Evolutionary conservation across 2,113 vertebrate genomes (phyloP), one percentile per base, ranked within the genome.

Genomic region (Galeopterus variegatus): DNA sequence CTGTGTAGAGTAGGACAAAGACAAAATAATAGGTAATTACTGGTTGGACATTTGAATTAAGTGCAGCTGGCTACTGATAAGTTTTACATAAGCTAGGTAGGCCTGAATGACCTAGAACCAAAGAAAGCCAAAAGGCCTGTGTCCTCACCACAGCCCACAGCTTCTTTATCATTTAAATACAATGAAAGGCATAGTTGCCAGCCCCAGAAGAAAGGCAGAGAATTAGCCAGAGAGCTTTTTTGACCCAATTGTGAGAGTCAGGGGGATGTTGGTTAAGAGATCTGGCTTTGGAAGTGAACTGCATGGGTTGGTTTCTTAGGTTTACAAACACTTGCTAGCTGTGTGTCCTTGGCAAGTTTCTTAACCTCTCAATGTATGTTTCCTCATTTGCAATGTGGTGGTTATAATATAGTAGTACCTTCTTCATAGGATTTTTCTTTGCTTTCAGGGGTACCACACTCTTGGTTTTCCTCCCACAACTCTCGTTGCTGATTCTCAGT

Each of bases 221-320:
- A 65, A 88, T 64, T 75, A 48, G 52, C 75, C 19, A 21, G 56
- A 95, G 64, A 82, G 18, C 67, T 86, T 82, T 82, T 89, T 69
- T 62, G 50, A 69, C 28, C 15, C 14, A 52, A 1, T 15, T 89
- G 11, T 50, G 41, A n/a, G 50, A n/a, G 50, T 41, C 41, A 69
- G 56, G 50, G 50, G 21, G 5, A 65, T 86, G 21, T 9, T 54
- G 3, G 21, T 7, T 79, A 41, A 41, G 64, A 70, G 8, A 28
- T 60, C 17, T 77, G 41, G 8, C n/a, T 87, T 92, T 87, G 83
- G 69, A 67, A 70, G 86, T 64, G 28, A 36, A 60, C 54, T 70
- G 9, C 21, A 28, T 36, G 48, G n/a, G 14, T 54, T 76, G 17
- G 31, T 88, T 26, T 81, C 33, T n/a, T 93, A 76, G 45, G 75